A percentile compares a stretch with the other conserved stretches of the same genome.
Evolutionary conservation across 2,888 invertebrate genomes (phyloP).

Genomic region (Rotaria socialis): DNA sequence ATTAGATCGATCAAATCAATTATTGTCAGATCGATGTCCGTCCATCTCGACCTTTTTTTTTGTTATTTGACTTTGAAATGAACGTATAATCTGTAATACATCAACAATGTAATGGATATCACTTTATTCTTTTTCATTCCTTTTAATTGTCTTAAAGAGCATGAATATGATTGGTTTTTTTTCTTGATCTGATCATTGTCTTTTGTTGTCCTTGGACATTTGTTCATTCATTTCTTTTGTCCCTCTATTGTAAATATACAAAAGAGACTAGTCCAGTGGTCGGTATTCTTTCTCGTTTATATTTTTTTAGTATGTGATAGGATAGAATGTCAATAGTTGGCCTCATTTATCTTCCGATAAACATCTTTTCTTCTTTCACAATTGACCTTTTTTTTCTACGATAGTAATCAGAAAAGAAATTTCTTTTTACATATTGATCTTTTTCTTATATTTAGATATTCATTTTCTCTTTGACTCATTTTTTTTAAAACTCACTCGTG

Average conservation of each 20-base stretch:
- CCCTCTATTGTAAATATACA: slow-evolving; percentile 1
- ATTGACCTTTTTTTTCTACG: background rate
- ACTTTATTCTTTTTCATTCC: background rate
- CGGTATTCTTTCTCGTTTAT: background rate
- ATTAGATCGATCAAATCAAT: background rate
- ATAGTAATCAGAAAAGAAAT: background rate
- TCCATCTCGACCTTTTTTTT: background rate
- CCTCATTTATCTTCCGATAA: background rate
- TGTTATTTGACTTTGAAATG: background rate
- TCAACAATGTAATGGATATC: background rate
- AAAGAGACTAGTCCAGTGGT: background rate
- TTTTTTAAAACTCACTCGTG: too few relatives aligned
- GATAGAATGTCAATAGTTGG: background rate
- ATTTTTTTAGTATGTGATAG: background rate
- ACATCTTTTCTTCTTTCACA: background rate
- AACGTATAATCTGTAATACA: background rate
- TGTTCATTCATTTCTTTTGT: slow-evolving; percentile 18
- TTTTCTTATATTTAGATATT: background rate
- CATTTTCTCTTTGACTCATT: background rate
- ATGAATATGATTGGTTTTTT: slow-evolving; percentile 10
- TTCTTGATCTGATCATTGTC: background rate
- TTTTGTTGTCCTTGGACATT: slow-evolving; percentile 14
- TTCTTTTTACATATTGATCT: background rate
- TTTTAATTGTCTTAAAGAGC: background rate
- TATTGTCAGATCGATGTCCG: background rate